Evolutionary conservation across 2,113 vertebrate species (phyloP).

Genomic region (Montifringilla adamsi): DNA sequence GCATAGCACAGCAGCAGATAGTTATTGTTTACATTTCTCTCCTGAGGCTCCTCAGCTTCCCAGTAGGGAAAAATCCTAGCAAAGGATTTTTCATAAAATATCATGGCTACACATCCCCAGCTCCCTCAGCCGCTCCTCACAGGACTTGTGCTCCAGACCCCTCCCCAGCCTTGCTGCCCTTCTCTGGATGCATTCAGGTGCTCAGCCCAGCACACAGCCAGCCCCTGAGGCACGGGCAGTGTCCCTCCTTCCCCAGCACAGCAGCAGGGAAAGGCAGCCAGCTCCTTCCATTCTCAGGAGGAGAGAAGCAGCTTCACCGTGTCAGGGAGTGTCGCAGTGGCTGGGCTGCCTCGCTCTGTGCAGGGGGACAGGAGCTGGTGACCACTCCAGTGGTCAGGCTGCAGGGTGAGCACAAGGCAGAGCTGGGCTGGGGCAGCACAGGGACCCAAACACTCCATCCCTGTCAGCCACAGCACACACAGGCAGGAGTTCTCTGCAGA

Average conservation of each 20-base stretch:
- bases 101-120: not conserved
- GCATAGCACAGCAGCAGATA: no score
- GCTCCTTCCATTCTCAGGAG: not conserved
- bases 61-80: no score
- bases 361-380: not conserved
- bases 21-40: no score
- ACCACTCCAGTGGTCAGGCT: not conserved
- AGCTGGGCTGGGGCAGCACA: not conserved
- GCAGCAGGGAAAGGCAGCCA: conserved; percentile 1
- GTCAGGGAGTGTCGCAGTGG: not conserved
- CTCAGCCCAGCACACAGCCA: not conserved
- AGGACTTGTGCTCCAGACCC: not conserved
- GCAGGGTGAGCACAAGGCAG: not conserved
- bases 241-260: not conserved
- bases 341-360: not conserved
- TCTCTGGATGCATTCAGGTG: not conserved
- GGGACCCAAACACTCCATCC: not conserved
- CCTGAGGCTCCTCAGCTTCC: no score
- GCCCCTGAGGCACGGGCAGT: not conserved
- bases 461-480: rapidly evolving
- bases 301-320: not conserved
- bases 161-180: not conserved
- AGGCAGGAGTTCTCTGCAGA: not conserved
- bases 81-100: no score
- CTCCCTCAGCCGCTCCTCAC: not conserved